Conservation (phyloP, 2,113 vertebrate species). For the Oryzias celebensis region DNA sequence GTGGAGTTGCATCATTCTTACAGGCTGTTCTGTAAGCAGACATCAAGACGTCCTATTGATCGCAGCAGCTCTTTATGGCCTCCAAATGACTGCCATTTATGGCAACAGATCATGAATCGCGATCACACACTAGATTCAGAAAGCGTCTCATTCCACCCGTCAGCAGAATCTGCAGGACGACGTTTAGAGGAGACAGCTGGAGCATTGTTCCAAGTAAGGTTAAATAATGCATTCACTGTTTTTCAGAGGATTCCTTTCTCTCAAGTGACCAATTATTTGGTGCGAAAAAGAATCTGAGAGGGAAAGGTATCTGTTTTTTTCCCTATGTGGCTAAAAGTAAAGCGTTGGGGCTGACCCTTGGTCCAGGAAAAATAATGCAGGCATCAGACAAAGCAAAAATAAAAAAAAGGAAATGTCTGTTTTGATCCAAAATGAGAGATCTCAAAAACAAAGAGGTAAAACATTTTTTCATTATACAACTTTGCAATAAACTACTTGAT, state of each 20-base stretch:
- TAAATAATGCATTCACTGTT: conserved; percentile 40
- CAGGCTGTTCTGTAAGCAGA: conserved; percentile 9
- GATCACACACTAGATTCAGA: conserved; percentile 6
- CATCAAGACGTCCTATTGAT: conserved; percentile 37
- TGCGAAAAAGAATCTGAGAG: conserved; percentile 6
- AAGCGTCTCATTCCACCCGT: too few relatives aligned
- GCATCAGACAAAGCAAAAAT: not conserved
- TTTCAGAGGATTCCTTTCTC: not conserved
- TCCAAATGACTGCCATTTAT: conserved; percentile 31
- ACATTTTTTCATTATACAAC: too few relatives aligned
- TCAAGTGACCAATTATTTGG: conserved; percentile 16
- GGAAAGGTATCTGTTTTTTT: conserved; percentile 32
- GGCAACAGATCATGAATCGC: conserved; percentile 14
- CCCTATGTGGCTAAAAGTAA: conserved; percentile 38
- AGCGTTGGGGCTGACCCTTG: conserved; percentile 26
- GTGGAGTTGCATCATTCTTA: not conserved
- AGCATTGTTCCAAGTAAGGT: conserved; percentile 1
- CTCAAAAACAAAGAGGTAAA: not conserved
- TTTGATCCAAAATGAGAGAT: not conserved
- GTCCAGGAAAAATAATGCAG: conserved; percentile 38
- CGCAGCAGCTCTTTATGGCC: conserved; percentile 23
- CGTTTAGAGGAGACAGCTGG: not conserved
- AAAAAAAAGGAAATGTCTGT: not conserved
- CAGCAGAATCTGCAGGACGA: not conserved
- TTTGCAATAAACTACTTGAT: too few relatives aligned